Percentiles rank a stretch among this genome's conserved stretches.
Evolutionary conservation across 2,797 vertebrate genomes (phyloP).

Genomic region (Eulemur rubriventer): DNA sequence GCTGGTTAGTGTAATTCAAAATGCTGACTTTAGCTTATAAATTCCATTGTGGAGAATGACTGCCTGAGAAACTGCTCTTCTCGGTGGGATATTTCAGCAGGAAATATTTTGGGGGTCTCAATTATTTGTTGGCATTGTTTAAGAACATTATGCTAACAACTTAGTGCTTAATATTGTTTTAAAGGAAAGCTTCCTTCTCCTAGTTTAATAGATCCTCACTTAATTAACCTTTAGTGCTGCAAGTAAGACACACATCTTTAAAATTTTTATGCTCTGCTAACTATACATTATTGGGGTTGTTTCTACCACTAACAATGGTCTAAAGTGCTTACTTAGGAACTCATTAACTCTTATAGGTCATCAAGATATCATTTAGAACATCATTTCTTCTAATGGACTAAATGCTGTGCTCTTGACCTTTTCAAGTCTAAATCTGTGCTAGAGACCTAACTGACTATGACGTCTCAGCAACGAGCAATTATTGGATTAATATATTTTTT

Average conservation of each 20-base stretch:
- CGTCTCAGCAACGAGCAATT: slow-evolving; percentile 52
- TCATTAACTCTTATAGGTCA: slow-evolving; percentile 59
- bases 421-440: slow-evolving; percentile 48
- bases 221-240: slow-evolving; percentile 74
- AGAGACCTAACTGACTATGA: slow-evolving; percentile 31
- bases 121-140: slow-evolving; percentile 41
- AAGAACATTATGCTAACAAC: slow-evolving; percentile 41
- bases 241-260: slow-evolving; percentile 64
- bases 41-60: background rate
- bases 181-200: slow-evolving; percentile 40
- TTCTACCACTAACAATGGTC: slow-evolving; percentile 47
- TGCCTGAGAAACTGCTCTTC: slow-evolving; percentile 12
- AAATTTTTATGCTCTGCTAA: slow-evolving; percentile 52
- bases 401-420: slow-evolving; percentile 60
- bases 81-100: slow-evolving; percentile 27
- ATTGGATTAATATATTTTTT: slow-evolving; percentile 49
- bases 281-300: slow-evolving; percentile 53
- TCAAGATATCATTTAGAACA: slow-evolving; percentile 58
- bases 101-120: slow-evolving; percentile 10
- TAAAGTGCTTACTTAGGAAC: slow-evolving; percentile 62
- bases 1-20: slow-evolving; percentile 40
- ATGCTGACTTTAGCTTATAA: slow-evolving; percentile 34
- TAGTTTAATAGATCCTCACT: slow-evolving; percentile 58
- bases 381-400: slow-evolving; percentile 52
- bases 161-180: slow-evolving; percentile 58